Base-by-base conservation (phyloP, 2,113 vertebrate species). In the Antennarius striatus region DNA sequence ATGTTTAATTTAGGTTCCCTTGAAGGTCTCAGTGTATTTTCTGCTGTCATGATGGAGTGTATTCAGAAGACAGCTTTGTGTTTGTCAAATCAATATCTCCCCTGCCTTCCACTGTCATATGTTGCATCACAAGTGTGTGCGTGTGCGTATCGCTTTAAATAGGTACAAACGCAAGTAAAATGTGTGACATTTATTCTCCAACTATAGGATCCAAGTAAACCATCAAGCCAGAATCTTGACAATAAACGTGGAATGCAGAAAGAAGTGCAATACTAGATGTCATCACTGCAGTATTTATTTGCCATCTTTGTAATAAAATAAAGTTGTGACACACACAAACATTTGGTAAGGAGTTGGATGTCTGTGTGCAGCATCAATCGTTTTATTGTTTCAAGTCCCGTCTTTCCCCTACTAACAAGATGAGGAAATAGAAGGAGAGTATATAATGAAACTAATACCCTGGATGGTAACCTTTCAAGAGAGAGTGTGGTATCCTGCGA, bases 391-490 rank as follows among this genome's bases (percentile, higher is more conserved):
- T 75, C 13, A 2, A 36, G 69, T 68, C 70, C 73, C 68, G 70
- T 73, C 79, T 22, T 74, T 56, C 67, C 71, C 70, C 48, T 72
- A 71, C 86, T 85, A 81, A 80, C 79, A 79, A 76, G 75, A 43
- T 57, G 61, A 79, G 82, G 86, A 84, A 87, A 84, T 71, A 60
- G 60, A 85, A 65, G 62, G 75, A 81, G 72, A 62, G 73, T 68
- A 86, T 82, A 88, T 85, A 87, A 88, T 91, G 79, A 88, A 87
- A 91, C 86, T 86, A 88, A 89, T 83, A 85, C 75, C 71, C 66
- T 77, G 83, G 73, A 72, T 88, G 89, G 89, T 81, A 86, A 76
- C 57, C 73, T 84, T 84, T 89, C 86, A 90, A 87, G 22, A 22
- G 22, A 22, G 22, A 22, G 22, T 22, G 22, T 22, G 22, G 1